phyloP scores from a whole-genome alignment of 1,140 invertebrate species.

The Bicyclus anynana region DNA sequence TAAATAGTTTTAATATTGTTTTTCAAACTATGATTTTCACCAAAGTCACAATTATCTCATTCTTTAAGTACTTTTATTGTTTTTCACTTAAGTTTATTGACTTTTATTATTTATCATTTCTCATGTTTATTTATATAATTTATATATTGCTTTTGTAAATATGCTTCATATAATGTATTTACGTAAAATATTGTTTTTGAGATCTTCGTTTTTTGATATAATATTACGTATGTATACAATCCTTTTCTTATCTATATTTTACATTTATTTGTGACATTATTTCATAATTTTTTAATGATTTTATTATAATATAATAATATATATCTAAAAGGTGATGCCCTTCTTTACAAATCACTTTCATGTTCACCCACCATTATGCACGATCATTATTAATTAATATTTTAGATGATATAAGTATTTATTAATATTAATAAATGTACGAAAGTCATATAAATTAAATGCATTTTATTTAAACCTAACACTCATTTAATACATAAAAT shows the following conservation, averaged over 20 bases:
- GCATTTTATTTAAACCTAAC: conserved; percentile 16
- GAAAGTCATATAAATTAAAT: conserved; percentile 15
- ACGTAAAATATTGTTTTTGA: conserved; percentile 58
- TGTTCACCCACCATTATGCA: conserved; percentile 2
- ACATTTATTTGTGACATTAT: background rate
- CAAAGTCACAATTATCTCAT: conserved; percentile 11
- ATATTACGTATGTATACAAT: conserved; percentile 24
- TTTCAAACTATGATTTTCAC: conserved; percentile 24
- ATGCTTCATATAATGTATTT: conserved; percentile 60
- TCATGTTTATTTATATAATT: conserved; percentile 20
- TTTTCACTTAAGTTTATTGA: no score
- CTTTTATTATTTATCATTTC: no score
- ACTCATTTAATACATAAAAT: conserved; percentile 14
- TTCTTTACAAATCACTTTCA: conserved; percentile 19
- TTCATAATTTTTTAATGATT: conserved; percentile 19
- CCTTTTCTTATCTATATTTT: background rate
- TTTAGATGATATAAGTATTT: background rate
- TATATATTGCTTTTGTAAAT: conserved; percentile 64
- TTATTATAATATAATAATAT: conserved; percentile 17
- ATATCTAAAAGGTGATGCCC: conserved; percentile 27
- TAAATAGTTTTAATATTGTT: conserved; percentile 55
- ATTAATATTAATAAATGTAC: conserved; percentile 9
- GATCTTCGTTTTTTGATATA: conserved; percentile 46
- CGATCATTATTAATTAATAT: background rate
- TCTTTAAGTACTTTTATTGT: no score